Base-by-base conservation (phyloP, 2,113 vertebrate species). In the Mormoops blainvillei region DNA sequence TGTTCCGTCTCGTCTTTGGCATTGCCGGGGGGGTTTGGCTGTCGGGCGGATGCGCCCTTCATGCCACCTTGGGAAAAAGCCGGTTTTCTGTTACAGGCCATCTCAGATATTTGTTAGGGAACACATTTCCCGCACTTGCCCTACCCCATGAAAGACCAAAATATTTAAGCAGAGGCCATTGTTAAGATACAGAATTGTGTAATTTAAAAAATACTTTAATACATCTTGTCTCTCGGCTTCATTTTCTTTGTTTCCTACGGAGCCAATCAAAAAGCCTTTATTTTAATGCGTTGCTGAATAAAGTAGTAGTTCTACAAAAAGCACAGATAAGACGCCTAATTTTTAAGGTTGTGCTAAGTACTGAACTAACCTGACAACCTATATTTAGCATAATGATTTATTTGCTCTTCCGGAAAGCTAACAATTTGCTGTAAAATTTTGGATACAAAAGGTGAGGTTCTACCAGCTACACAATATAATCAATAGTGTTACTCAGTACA, bases 351-450 rank as follows among this genome's bases (percentile, higher is more conserved):
- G 96, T 98, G 97, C 92, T 95, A 98, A 97, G 97, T 82, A 94
- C 98, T 89, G 97, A 95, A 95, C 95, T 91, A 97, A 86, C 97
- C 97, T 98, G 98, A 98, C 98, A 98, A 96, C 98, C 98, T 98
- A 89, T 98, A 98, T 98, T 98, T 98, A 98, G 98, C 96, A 63
- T 98, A 98, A 98, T 98, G 98, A 98, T 98, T 98, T 99, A 98
- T 99, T 99, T 98, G 98, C 98, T 98, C 98, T 98, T 98, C 86
- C 95, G 89, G 98, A 96, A 98, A 98, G 98, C 97, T 97, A 98
- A 98, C 97, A 98, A 98, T 98, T 98, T 98, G 97, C 97, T 48
- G 88, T 97, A 98, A 98, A 97, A 98, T 98, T 96, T 98, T 96
- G 98, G 98, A 98, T 98, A 98, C 97, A 98, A 98, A 98, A 99